Evolutionary conservation across 2,113 vertebrate genomes (phyloP).

Genomic region (Eira barbara): DNA sequence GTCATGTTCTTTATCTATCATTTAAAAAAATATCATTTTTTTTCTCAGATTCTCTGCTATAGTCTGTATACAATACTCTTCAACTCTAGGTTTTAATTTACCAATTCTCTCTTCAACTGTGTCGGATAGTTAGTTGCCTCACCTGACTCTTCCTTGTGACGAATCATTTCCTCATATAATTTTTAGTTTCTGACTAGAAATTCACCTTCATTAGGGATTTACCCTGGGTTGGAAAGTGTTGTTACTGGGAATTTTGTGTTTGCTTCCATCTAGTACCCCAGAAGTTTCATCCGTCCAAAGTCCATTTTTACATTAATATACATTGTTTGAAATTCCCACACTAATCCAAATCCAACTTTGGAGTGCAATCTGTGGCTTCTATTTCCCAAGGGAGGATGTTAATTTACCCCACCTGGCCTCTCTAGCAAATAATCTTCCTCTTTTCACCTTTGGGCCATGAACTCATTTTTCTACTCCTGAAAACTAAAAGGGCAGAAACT

Average conservation of each 20-base stretch:
- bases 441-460: background rate
- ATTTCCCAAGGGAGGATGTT: background rate
- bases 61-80: background rate
- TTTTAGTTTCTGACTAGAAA: background rate
- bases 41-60: background rate
- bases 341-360: background rate
- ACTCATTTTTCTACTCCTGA: background rate
- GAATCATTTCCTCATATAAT: background rate
- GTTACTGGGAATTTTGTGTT: background rate
- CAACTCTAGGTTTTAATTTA: background rate
- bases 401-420: background rate
- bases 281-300: background rate
- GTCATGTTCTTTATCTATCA: background rate
- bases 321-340: background rate
- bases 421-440: background rate
- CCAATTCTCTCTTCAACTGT: background rate
- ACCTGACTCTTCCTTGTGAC: background rate
- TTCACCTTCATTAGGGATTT: background rate
- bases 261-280: background rate
- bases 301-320: background rate
- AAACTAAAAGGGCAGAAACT: background rate
- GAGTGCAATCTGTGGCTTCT: background rate
- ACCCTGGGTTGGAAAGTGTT: background rate
- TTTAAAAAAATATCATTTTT: background rate
- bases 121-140: background rate